Evolutionary conservation across 2,113 vertebrate species (phyloP).

Genomic region (Leiothrix lutea): DNA sequence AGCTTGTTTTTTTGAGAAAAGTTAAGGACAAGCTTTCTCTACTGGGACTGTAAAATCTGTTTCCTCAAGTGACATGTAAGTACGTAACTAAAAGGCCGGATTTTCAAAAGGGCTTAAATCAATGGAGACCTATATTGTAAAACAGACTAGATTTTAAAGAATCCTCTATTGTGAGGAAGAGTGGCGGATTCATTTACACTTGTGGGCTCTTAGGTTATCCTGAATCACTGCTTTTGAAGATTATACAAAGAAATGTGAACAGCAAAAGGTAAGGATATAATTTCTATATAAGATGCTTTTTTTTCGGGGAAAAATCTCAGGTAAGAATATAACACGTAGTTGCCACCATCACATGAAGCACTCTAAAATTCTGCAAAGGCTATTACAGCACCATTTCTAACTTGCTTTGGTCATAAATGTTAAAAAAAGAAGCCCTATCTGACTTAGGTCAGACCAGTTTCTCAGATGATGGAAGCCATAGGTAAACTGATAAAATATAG

Average conservation of each 20-base stretch:
- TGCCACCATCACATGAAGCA: neutral
- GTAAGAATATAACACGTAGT: neutral
- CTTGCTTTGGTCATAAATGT: neutral
- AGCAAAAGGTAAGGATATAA: neutral
- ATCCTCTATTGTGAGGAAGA: neutral
- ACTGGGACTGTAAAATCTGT: neutral
- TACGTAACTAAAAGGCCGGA: neutral
- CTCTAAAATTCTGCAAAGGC: neutral
- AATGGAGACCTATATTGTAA: neutral
- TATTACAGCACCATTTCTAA: neutral
- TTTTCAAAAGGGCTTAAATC: neutral
- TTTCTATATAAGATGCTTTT: neutral
- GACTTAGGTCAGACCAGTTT: neutral
- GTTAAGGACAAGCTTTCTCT: neutral
- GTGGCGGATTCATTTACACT: neutral
- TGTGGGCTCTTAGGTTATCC: neutral
- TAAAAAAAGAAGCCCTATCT: neutral
- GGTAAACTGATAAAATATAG: neutral
- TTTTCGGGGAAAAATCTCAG: neutral
- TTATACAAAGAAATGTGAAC: neutral
- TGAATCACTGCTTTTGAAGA: neutral
- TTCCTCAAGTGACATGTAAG: neutral
- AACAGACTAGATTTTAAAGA: neutral
- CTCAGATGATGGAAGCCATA: neutral
- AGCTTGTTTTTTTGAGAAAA: neutral